Conservation (phyloP, 1,140 invertebrate genomes). For the Andrena cerasifolii region DNA sequence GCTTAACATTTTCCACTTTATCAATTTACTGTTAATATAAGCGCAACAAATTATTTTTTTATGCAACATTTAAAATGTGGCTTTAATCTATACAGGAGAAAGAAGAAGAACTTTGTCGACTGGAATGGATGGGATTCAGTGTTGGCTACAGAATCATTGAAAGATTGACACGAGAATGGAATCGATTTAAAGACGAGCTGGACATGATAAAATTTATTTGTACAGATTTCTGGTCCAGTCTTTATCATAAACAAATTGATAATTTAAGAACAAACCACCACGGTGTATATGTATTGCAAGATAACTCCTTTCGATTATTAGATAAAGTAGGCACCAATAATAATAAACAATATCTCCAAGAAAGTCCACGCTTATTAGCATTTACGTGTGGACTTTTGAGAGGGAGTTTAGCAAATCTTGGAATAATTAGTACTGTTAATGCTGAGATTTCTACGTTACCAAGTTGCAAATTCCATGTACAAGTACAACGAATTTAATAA, state of each 20-base stretch:
- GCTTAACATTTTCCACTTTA: too few relatives aligned
- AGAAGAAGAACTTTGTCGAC: slow-evolving; percentile 92
- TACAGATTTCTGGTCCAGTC: slow-evolving; percentile 98
- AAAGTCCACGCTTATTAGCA: slow-evolving; percentile 93
- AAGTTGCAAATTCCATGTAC: slow-evolving; percentile 97
- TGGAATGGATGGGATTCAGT: slow-evolving; percentile 96
- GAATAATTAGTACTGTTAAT: slow-evolving; percentile 96
- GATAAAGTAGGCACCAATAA: slow-evolving; percentile 89
- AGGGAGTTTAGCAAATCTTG: slow-evolving; percentile 96
- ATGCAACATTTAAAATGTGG: not conserved
- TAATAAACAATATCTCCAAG: slow-evolving; percentile 95
- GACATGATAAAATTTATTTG: slow-evolving; percentile 99
- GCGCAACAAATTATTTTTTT: slow-evolving; percentile 19
- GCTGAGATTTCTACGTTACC: slow-evolving; percentile 97
- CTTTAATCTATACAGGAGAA: slow-evolving; percentile 60
- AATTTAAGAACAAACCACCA: slow-evolving; percentile 99
- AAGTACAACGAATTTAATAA: slow-evolving; percentile 86
- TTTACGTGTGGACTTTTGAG: slow-evolving; percentile 98
- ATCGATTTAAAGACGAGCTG: slow-evolving; percentile 97
- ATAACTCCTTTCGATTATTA: slow-evolving; percentile 96
- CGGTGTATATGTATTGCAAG: slow-evolving; percentile 98
- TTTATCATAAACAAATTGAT: slow-evolving; percentile 99
- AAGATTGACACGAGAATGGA: slow-evolving; percentile 94
- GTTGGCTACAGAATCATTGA: slow-evolving; percentile 97
- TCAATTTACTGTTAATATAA: too few relatives aligned